Evolutionary conservation across 2,888 invertebrate genomes (phyloP).

Genomic region (Cosmia pyralina): DNA sequence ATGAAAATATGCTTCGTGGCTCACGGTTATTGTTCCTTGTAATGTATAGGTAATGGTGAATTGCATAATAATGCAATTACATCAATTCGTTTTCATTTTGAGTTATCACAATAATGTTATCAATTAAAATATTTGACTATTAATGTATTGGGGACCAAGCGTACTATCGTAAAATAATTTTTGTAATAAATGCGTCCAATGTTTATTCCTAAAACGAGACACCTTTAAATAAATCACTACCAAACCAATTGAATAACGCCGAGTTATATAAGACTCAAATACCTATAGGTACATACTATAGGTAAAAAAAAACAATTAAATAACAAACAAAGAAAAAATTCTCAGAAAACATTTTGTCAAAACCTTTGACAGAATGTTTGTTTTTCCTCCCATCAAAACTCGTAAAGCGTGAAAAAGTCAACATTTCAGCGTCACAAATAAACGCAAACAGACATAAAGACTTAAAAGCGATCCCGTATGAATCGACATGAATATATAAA

Average conservation of each 20-base stretch:
- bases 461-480: conserved; percentile 64
- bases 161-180: too few relatives aligned
- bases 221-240: background rate
- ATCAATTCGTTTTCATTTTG: background rate
- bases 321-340: conserved; percentile 28
- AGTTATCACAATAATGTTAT: background rate
- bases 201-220: too few relatives aligned
- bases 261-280: background rate
- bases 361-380: too few relatives aligned
- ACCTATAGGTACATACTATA: background rate
- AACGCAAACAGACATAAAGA: conserved; percentile 58
- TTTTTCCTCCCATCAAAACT: conserved; percentile 24
- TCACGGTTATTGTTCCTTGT: background rate
- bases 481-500: conserved; percentile 66
- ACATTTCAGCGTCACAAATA: conserved; percentile 59
- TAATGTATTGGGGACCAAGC: background rate
- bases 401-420: conserved; percentile 52
- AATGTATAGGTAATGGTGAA: background rate
- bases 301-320: conserved; percentile 11
- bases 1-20: background rate
- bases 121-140: background rate
- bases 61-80: background rate
- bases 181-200: too few relatives aligned
- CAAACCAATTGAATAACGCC: background rate
- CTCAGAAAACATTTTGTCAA: conserved; percentile 37